Percentiles rank a stretch among this genome's conserved stretches.
These are phyloP conservation scores for Coelopa frigida DNA, from an alignment of 1,140 invertebrate genomes.

Conservation along the genomic window DNA sequence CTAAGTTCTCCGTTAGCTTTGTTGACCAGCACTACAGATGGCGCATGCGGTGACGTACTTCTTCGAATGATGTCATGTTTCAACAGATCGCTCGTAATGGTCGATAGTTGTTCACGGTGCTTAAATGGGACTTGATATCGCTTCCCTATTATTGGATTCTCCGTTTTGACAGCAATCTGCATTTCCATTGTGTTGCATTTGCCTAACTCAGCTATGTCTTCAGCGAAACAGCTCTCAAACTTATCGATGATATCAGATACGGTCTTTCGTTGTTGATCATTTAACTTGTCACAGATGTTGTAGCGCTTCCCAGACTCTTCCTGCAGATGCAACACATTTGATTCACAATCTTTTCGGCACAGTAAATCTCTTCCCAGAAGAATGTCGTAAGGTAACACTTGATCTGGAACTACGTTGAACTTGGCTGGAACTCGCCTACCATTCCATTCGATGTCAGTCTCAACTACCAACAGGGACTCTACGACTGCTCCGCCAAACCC, in stretches of 20 bases:
- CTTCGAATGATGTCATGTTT: slow-evolving; percentile 37
- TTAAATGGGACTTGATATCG: slow-evolving; percentile 15
- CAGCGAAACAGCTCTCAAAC: slow-evolving; percentile 1
- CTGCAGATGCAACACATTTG: too few species aligned
- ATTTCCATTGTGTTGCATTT: slow-evolving; percentile 1
- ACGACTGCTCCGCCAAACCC: slow-evolving; percentile 1
- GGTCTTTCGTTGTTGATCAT: not conserved
- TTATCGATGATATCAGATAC: not conserved
- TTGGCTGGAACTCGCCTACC: not conserved
- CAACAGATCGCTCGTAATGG: slow-evolving; percentile 26
- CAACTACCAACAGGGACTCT: not conserved
- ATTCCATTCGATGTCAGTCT: not conserved
- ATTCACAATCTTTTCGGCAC: too few species aligned
- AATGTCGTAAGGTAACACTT: not conserved
- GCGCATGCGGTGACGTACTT: not conserved
- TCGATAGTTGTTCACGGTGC: slow-evolving; percentile 12
- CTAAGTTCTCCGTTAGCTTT: slow-evolving; percentile 42
- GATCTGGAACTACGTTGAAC: not conserved
- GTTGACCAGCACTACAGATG: slow-evolving; percentile 45
- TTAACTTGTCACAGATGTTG: not conserved
- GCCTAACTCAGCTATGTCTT: not conserved
- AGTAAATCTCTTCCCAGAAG: slow-evolving; percentile 1
- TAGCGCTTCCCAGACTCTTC: too few species aligned
- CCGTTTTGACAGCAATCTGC: slow-evolving; percentile 6
- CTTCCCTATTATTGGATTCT: slow-evolving; percentile 14